Percentiles rank a stretch among this genome's conserved stretches.
These are phyloP conservation scores for Furcifer pardalis DNA, from an alignment of 2,797 vertebrate species.

Conservation along the genomic window DNA sequence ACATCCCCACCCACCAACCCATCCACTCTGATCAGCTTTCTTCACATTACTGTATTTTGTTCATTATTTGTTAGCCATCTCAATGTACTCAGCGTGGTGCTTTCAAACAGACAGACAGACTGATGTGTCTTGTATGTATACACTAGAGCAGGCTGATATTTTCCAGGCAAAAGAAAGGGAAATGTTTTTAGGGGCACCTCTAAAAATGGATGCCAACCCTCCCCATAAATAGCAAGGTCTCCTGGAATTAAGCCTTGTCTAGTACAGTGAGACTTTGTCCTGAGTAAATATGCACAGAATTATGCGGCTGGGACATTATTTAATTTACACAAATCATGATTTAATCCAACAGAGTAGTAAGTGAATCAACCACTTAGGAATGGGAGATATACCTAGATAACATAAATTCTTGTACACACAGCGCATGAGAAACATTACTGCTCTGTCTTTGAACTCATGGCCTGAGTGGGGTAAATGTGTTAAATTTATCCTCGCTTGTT, in stretches of 20 bases:
- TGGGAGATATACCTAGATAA: background rate
- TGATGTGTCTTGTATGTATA: too few relatives aligned
- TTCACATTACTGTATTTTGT: too few relatives aligned
- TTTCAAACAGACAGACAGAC: too few relatives aligned
- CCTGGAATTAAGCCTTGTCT: background rate
- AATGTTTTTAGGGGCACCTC: background rate
- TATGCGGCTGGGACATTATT: background rate
- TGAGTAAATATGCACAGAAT: background rate
- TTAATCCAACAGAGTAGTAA: background rate
- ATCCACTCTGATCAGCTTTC: too few relatives aligned
- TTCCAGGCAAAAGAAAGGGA: too few relatives aligned
- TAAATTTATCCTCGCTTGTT: background rate
- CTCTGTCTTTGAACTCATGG: background rate
- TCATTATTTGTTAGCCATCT: too few relatives aligned
- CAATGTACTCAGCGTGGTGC: too few relatives aligned
- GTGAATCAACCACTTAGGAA: background rate
- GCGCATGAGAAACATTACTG: background rate
- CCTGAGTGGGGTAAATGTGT: too few relatives aligned
- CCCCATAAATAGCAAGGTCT: background rate
- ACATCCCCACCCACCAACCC: too few relatives aligned
- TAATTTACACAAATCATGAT: background rate
- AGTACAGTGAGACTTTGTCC: too few relatives aligned
- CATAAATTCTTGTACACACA: too few relatives aligned
- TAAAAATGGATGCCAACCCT: background rate
- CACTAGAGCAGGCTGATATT: too few relatives aligned